These are phyloP conservation scores for Acronicta alni DNA, from an alignment of 2,888 invertebrate genomes.

Conservation along the genomic window DNA sequence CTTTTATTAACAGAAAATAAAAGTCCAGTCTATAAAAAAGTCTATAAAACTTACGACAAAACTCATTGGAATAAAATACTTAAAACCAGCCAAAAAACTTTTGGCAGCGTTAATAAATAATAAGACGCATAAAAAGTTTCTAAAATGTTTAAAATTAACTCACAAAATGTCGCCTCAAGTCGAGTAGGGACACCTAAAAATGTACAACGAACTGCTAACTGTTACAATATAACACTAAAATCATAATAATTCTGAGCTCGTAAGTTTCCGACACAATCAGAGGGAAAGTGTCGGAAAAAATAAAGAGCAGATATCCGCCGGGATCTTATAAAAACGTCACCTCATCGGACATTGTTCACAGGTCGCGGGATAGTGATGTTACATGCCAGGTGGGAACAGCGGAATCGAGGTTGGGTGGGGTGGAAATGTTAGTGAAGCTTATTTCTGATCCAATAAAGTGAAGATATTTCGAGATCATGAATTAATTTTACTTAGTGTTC, in stretches of 20 bases:
- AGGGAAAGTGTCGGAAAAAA: constrained; percentile 59
- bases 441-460: background rate
- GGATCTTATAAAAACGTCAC: constrained; percentile 67
- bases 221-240: constrained; percentile 35
- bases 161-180: background rate
- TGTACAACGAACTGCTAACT: constrained; percentile 16
- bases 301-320: constrained; percentile 55
- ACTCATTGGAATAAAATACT: constrained; percentile 1
- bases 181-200: background rate
- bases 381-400: constrained; percentile 11
- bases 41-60: constrained; percentile 4
- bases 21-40: background rate
- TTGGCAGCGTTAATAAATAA: constrained; percentile 7
- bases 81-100: constrained; percentile 9
- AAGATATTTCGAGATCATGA: too few species aligned
- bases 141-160: background rate
- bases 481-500: too few species aligned
- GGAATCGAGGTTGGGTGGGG: background rate
- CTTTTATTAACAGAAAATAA: background rate
- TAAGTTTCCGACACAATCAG: constrained; percentile 53
- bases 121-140: constrained; percentile 9
- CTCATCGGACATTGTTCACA: constrained; percentile 67
- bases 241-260: constrained; percentile 42
- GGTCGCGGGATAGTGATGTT: constrained; percentile 56
- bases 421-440: background rate